phyloP scores from a whole-genome alignment of 2,888 invertebrate genomes.

The Oscheius sp. region DNA sequence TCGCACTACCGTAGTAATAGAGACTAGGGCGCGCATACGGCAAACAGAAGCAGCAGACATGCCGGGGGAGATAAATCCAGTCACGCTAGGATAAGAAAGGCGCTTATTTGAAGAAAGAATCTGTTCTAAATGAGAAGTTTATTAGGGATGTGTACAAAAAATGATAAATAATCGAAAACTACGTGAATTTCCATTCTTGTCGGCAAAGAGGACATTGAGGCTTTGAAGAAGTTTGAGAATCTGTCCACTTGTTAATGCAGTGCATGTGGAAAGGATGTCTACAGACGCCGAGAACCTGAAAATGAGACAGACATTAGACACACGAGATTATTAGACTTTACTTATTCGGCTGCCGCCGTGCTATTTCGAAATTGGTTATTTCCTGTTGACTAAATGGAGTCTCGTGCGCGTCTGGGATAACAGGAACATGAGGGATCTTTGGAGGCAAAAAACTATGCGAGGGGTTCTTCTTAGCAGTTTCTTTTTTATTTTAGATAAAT shows the following conservation, averaged over 20 bases:
- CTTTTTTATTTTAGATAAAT: no score
- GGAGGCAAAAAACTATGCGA: no score
- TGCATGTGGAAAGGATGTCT: slow-evolving; percentile 99
- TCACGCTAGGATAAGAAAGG: no score
- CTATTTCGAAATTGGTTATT: no score
- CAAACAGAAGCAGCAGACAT: neutral
- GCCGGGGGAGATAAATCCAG: no score
- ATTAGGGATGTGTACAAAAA: slow-evolving; percentile 5
- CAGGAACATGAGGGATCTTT: no score
- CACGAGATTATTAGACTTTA: no score
- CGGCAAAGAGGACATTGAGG: slow-evolving; percentile 87
- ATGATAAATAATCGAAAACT: neutral
- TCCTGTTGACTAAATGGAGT: no score
- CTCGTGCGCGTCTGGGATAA: no score
- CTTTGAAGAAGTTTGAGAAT: slow-evolving; percentile 79
- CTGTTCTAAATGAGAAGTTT: no score
- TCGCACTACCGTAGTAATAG: slow-evolving; percentile 21
- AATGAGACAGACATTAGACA: neutral
- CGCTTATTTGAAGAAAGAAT: neutral
- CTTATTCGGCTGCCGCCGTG: no score
- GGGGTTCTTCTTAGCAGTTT: no score
- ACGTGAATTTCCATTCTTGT: slow-evolving; percentile 88
- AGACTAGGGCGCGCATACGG: slow-evolving; percentile 9
- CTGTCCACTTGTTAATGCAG: slow-evolving; percentile 99
- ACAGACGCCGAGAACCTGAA: slow-evolving; percentile 84